Base-by-base conservation (phyloP, 2,888 invertebrate species). In the Drosophila merina region DNA sequence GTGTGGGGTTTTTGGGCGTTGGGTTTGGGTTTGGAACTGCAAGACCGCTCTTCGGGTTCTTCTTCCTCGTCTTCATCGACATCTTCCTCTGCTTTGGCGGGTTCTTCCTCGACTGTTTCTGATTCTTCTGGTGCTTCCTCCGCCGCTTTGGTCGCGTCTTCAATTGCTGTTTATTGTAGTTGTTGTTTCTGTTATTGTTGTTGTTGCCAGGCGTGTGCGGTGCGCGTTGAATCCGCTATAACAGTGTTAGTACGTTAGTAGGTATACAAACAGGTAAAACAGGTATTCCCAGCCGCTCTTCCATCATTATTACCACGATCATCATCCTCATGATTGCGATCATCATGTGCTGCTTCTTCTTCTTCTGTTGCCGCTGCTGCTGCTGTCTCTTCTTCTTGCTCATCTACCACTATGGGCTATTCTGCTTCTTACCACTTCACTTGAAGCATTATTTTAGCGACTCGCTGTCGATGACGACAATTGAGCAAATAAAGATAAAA, bases 231-330 rank as follows among this genome's bases (percentile, higher is more conserved):
- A 88, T 89, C 91, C 91, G 90, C 90, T 89, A 90, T 90, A 91
- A 89, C 85, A 91, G 88, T 91, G 91, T 91, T 91, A 91, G 91
- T 90, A 91, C 91, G 91, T 91, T 91, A 90, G 91, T 90, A 91
- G 90, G 90, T 89, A 90, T 77, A 82, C 75, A 89, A 91, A 91
- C 91, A 90, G 91, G 91, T 91, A 90, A 90, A 91, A 91, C 91
- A 89, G 91, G 91, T 91, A 89, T 90, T 88, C 75, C 52, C 79
- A 70, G 78, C 78, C 79, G 75, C 79, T 79, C 83, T 79, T 75
- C 84, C 66, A 52, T 31, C 54, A 66, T 25, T 33, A 36, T 44
- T 44, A 25, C 44, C 44, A 25, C 25, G 44, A 10, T n/a, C 57
- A 20, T 30, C 38, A 9, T 52, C 12, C 14, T 44, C 28, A 33